phyloP scores from a whole-genome alignment of 2,888 invertebrate species.

The Xylophagus ater region DNA sequence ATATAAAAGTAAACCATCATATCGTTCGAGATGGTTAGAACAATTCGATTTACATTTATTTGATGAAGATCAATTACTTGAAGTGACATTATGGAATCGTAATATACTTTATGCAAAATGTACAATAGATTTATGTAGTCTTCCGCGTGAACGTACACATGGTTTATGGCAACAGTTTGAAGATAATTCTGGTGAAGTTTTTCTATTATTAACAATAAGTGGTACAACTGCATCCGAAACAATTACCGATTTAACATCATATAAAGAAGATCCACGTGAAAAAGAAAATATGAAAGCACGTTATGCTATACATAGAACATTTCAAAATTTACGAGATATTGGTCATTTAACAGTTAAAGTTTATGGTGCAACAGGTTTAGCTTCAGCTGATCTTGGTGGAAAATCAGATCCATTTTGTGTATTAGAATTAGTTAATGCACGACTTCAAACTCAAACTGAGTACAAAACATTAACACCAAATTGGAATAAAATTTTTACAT shows the following conservation, averaged over 20 bases:
- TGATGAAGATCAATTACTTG: constrained; percentile 85
- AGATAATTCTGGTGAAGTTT: constrained; percentile 75
- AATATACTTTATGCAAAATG: constrained; percentile 49
- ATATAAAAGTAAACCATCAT: constrained; percentile 85
- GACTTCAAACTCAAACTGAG: constrained; percentile 95
- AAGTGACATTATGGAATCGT: constrained; percentile 71
- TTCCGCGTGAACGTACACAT: constrained; percentile 86
- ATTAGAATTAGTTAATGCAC: constrained; percentile 83
- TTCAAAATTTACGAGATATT: constrained; percentile 70
- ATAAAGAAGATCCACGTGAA: constrained; percentile 69
- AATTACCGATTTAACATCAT: constrained; percentile 78
- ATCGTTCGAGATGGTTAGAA: constrained; percentile 88
- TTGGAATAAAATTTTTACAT: constrained; percentile 98
- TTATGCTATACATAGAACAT: constrained; percentile 49
- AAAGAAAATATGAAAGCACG: constrained; percentile 46
- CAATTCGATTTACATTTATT: constrained; percentile 95
- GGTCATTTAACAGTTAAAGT: constrained; percentile 94
- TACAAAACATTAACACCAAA: constrained; percentile 93
- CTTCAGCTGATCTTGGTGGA: constrained; percentile 91
- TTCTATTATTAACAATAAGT: constrained; percentile 84
- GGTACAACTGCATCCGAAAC: constrained; percentile 90
- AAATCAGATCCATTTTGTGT: constrained; percentile 99
- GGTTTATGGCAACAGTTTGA: constrained; percentile 81
- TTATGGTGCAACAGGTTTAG: constrained; percentile 70
- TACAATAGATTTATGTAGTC: constrained; percentile 67